Evolutionary conservation across 2,888 invertebrate species (phyloP).

Genomic region (Drosophila sordidula): DNA sequence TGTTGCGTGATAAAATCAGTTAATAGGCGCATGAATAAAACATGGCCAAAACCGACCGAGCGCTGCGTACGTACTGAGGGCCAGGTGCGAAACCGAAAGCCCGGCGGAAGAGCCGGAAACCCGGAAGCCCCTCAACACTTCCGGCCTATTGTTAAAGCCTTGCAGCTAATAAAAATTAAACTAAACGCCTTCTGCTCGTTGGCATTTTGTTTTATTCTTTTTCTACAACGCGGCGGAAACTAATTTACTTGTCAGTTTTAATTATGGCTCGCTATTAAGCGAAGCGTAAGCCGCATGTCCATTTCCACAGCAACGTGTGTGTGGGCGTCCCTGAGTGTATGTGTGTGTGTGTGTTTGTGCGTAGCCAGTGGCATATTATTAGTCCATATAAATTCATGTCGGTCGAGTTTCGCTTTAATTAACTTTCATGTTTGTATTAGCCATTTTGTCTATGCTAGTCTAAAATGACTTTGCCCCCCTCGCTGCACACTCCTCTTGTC

Average conservation of each 20-base stretch:
- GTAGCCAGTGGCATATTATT: conserved; percentile 73
- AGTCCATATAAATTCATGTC: conserved; percentile 79
- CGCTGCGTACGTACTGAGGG: not conserved
- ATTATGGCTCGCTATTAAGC: conserved; percentile 69
- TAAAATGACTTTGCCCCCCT: conserved; percentile 53
- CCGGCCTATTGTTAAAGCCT: conserved; percentile 34
- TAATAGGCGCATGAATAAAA: conserved; percentile 78
- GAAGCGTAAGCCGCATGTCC: conserved; percentile 56
- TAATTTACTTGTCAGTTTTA: conserved; percentile 80
- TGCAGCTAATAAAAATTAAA: conserved; percentile 57
- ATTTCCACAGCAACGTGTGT: conserved; percentile 2
- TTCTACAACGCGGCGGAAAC: conserved; percentile 54
- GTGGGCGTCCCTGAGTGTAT: not conserved
- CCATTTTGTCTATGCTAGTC: conserved; percentile 54
- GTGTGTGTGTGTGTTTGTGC: conserved; percentile 9
- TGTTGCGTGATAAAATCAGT: conserved; percentile 80
- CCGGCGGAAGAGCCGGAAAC: conserved; percentile 21
- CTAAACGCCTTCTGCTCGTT: conserved; percentile 41
- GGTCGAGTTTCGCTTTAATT: conserved; percentile 77
- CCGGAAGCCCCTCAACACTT: conserved; percentile 20
- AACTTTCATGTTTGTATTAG: conserved; percentile 80
- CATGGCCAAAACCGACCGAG: conserved; percentile 45
- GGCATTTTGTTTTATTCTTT: not conserved
- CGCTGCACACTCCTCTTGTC: not conserved
- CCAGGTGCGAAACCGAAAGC: conserved; percentile 53